Base-by-base conservation (phyloP, 1,140 invertebrate genomes). In the Drosophila truncata region DNA sequence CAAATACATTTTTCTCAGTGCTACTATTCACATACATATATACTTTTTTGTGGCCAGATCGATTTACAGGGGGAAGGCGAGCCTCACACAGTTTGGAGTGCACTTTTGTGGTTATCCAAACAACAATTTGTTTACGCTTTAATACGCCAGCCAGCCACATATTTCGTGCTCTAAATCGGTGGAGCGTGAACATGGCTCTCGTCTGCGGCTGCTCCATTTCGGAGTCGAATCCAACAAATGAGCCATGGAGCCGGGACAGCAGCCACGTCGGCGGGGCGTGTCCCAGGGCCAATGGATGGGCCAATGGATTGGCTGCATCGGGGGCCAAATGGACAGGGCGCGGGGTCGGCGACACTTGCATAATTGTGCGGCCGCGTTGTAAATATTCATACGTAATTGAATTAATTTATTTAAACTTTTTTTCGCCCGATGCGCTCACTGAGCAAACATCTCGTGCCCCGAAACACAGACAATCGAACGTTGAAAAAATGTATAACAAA, bases 351-450 rank as follows among this genome's bases (percentile, higher is more conserved):
- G 73, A 79, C 84, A 90, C 85, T 90, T 82, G 85, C 85, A 90
- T 90, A 90, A 90, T 85, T 90, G 79, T 77, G 78, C 62, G 64
- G 61, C 70, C 75, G 79, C 81, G 84, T 63, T 85, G 85, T 90
- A 76, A 80, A 90, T 90, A 85, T 76, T 76, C 63, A 86, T 76
- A 82, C 78, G 85, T 88, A 88, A 90, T 90, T 90, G 74, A 85
- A 91, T 87, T 87, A 91, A 88, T 91, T 83, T 91, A 66, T 64
- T 73, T 88, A 72, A 79, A 55, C 55, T 67, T 61, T 69, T 75
- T 80, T 60, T 55, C 64, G 61, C 39, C 61, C 71, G 42, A 63
- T 54, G 60, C 74, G 54, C 61, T 54, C 72, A 41, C 35, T 52
- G 59, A 63, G 50, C 69, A 71, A 71, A 59, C 35, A 72, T 72